Evolutionary conservation across 2,113 vertebrate genomes (phyloP).

Genomic region (Sarotherodon lohbergeri): DNA sequence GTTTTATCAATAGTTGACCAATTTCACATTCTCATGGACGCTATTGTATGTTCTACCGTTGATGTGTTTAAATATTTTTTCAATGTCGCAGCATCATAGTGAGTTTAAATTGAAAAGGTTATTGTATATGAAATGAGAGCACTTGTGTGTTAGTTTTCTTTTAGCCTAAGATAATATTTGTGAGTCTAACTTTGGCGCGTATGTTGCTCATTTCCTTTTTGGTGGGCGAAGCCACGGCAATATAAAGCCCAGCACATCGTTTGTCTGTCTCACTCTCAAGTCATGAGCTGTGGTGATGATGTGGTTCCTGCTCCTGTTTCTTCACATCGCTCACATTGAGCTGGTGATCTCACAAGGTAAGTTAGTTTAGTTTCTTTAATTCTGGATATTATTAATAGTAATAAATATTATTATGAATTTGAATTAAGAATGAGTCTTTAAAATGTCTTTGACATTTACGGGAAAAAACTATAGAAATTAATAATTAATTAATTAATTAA

Average conservation of each 20-base stretch:
- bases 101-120: not conserved
- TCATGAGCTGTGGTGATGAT: conserved; percentile 1
- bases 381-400: not conserved
- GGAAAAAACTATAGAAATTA: not conserved
- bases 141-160: not conserved
- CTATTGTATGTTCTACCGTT: not conserved
- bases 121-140: not conserved
- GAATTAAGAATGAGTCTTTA: not conserved
- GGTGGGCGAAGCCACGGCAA: not conserved
- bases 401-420: not conserved
- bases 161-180: not conserved
- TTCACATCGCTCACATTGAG: not conserved
- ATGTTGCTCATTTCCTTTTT: not conserved
- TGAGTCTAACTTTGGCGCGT: not conserved
- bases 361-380: not conserved
- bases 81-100: not conserved
- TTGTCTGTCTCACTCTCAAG: not conserved
- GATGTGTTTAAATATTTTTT: not conserved
- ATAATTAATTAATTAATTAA: rapidly evolving
- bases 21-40: not conserved
- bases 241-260: conserved; percentile 9
- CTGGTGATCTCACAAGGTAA: not conserved
- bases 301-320: conserved; percentile 17
- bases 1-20: not conserved
- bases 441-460: not conserved